Base-by-base conservation (phyloP, 2,888 invertebrate genomes). In the Agrochola lychnidis region DNA sequence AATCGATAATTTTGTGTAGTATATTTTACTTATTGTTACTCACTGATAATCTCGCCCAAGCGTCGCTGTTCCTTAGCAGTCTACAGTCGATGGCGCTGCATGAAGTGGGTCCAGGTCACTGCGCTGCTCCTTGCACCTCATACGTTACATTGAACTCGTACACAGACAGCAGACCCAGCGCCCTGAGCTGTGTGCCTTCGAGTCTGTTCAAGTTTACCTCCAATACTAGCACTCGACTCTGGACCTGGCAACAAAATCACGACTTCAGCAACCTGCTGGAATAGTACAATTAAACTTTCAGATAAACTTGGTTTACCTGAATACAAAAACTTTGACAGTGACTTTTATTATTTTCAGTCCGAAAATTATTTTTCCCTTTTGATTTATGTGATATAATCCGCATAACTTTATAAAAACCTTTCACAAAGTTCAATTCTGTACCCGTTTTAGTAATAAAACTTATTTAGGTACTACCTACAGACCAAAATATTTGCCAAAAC, bases 121-220 rank as follows among this genome's bases (percentile, higher is more conserved):
- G 97, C 4, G 93, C 91, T 3, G 94, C 94, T 0, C 91, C 92
- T 78, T 94, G 91, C 86, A 99, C 98, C 98, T 99, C 98, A 93
- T 36, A 99, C 45, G 99, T 99, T 89, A 99, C 98, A 95, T 99
- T 99, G 96, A 99, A 99, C 22, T 99, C 99, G 92, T 98, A 99
- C 59, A 99, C 98, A 82, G 99, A 98, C n/a, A n/a, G n/a, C n/a
- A n/a, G n/a, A n/a, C 79, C 40, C 40, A 40, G 40, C 40, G 40
- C 40, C 40, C 40, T 40, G 40, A 40, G 40, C 40, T 4, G 42
- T 42, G 30, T 30, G 2, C 30, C 30, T 2, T 30, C 30, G 30
- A 30, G 30, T 30, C 97, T 96, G 87, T 97, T 97, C 88, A 99
- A 97, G 63, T 97, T 36, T 36, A 99, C 97, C 84, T 98, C 98